Evolutionary conservation across 2,888 invertebrate species (phyloP), one percentile per base, ranked within the genome.

Genomic region (Sussaba pulchella): DNA sequence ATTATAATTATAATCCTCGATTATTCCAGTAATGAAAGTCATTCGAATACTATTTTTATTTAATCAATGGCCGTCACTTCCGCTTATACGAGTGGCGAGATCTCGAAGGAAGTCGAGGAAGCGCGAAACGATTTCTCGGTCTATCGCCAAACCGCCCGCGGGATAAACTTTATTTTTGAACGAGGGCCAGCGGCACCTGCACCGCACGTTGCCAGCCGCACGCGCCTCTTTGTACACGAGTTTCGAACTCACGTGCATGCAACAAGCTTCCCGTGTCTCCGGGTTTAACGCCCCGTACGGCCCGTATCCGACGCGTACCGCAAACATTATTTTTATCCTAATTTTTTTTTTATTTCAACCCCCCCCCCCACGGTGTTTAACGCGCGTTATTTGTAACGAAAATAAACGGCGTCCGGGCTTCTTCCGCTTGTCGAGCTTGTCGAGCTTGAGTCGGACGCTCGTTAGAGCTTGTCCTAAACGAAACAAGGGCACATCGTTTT

Each of bases 301-400:
- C 43, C 43, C 67, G 45, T 39, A 41, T 41, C 12, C 61, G 10
- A 50, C 52, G 14, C 43, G 54, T 47, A 39, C 24, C 57, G 66
- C 73, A 31, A 41, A 66, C n/a, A 79, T 87, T 90, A 89, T 90
- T 89, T 90, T 89, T 87, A 86, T 82, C 86, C 81, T 61, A 63
- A 81, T 85, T 71, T 82, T 84, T 79, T 26, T 75, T 66, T 6
- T 14, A 36, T 75, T 26, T 24, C n/a, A n/a, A 31, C 26, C 41
- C 54, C 19, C 36, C 54, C 52, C 73, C 80, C 84, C 84, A 84
- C 81, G 78, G 61, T 78, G 82, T 85, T 84, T 84, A 82, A 75
- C 82, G 81, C n/a, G 19, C 82, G 79, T 86, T 84, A 85, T 87
- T 87, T 85, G 75, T 83, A n/a, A 85, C 83, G 80, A 87, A 88